A percentile compares a stretch with the other conserved stretches of the same genome.
Conservation (phyloP, 2,888 invertebrate species). For the Iphiclides podalirius region DNA sequence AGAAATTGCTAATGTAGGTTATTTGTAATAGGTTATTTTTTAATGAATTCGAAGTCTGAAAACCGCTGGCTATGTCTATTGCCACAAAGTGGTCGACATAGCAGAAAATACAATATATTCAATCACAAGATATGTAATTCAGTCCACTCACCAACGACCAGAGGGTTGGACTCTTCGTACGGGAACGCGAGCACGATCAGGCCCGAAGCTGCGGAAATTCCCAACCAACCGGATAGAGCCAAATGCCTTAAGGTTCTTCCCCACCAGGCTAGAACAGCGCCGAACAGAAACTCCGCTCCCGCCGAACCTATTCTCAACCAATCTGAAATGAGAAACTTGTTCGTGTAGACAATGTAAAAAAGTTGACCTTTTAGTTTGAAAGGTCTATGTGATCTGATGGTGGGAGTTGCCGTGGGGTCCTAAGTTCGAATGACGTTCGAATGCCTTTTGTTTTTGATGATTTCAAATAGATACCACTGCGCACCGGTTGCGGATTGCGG, state of each 20-base stretch:
- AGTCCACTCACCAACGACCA: conserved; percentile 56
- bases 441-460: too few species aligned
- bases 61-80: too few species aligned
- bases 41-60: too few species aligned
- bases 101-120: background rate
- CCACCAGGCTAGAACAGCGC: conserved; percentile 52
- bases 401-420: too few species aligned
- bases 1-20: too few species aligned
- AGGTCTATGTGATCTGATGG: too few species aligned
- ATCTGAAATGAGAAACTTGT: conserved; percentile 41
- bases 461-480: too few species aligned
- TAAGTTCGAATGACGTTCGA: too few species aligned
- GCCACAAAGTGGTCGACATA: too few species aligned
- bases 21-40: too few species aligned
- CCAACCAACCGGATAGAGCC: conserved; percentile 51
- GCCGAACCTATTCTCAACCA: conserved; percentile 52
- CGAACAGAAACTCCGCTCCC: conserved; percentile 47
- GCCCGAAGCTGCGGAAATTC: conserved; percentile 42
- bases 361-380: background rate
- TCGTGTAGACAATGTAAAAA: background rate
- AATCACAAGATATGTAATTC: too few species aligned
- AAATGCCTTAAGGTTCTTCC: conserved; percentile 47
- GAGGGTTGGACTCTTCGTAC: conserved; percentile 38
- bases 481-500: too few species aligned
- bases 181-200: conserved; percentile 58